Base-by-base conservation (phyloP, 2,113 vertebrate genomes). In the Oncorhynchus tshawytscha region DNA sequence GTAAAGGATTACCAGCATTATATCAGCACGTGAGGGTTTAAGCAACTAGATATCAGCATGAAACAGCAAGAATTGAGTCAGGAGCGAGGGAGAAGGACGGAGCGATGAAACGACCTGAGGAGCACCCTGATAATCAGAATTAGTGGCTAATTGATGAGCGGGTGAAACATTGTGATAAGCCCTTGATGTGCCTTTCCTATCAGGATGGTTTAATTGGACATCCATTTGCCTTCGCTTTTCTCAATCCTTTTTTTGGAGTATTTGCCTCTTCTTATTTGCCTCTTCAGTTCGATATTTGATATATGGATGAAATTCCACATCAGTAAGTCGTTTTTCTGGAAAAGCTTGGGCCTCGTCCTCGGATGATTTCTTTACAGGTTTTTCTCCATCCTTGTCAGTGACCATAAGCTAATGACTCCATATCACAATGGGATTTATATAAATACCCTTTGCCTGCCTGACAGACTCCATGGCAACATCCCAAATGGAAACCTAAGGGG, bases 281-380 rank as follows among this genome's bases (percentile, higher is more conserved):
- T 25, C 79, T 67, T 78, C 75, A 79, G 13, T 90, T 81, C 59
- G 74, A 85, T 72, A 49, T 75, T 72, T 73, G 60, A 88, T 88
- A 90, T 90, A 85, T 87, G 80, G 84, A 88, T 86, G 82, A 85
- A 82, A 66, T 79, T 74, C 60, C 77, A 70, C 78, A 71, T 51
- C 25, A 66, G 34, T 45, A 54, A 54, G 51, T 54, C 3, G 51
- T 54, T 54, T 54, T 27, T 4, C 18, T 1, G 2, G 59, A 24
- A 62, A 62, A 3, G 59, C 18, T 22, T 2, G 22, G 59, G 59
- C 59, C 59, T 24, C 3, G n/a, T 71, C 64, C 74, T 25, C 78
- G 71, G 70, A 72, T 31, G 51, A 20, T 57, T 82, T 85, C 59
- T 69, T 65, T 54, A 31, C 39, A 45, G 2, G 62, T 71, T 67